Evolutionary conservation across 2,888 invertebrate genomes (phyloP).

Genomic region (Ophion ellenae): DNA sequence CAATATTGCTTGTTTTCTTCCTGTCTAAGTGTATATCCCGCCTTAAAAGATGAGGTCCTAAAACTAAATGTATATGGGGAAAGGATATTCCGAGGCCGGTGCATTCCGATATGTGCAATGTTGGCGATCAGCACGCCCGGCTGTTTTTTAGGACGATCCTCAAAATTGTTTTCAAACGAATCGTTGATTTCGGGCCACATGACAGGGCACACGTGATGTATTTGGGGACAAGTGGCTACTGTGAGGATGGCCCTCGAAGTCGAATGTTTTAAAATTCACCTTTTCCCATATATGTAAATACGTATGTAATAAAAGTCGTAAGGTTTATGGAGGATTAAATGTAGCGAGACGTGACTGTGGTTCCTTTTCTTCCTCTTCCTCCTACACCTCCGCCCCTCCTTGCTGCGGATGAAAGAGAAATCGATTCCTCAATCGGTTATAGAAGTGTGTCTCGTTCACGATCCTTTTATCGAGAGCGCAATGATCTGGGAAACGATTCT

Average conservation of each 20-base stretch:
- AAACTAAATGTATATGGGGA: background rate
- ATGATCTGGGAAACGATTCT: conserved; percentile 55
- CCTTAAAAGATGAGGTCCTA: too few relatives aligned
- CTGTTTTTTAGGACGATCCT: too few relatives aligned
- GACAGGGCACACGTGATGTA: conserved; percentile 1
- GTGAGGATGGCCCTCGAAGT: background rate
- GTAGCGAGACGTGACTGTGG: conserved; percentile 47
- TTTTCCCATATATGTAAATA: too few relatives aligned
- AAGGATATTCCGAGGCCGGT: too few relatives aligned
- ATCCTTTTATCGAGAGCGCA: conserved; percentile 60
- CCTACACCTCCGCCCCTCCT: background rate
- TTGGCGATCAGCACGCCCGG: too few relatives aligned
- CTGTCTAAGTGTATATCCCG: too few relatives aligned
- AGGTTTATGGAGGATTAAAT: conserved; percentile 50
- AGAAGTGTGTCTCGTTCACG: conserved; percentile 59
- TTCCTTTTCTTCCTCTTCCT: conserved; percentile 8
- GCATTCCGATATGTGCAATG: too few relatives aligned
- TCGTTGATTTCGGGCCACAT: conserved; percentile 18
- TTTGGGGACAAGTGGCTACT: background rate
- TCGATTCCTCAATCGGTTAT: conserved; percentile 66
- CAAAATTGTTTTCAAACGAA: too few relatives aligned
- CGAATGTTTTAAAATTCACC: background rate
- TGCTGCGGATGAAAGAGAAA: conserved; percentile 65
- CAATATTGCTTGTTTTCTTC: too few relatives aligned
- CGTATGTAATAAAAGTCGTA: conserved; percentile 31